Evolutionary conservation across 2,797 vertebrate species (phyloP), one percentile per base, ranked within the genome.

Genomic region (Thripadectes ignobilis): DNA sequence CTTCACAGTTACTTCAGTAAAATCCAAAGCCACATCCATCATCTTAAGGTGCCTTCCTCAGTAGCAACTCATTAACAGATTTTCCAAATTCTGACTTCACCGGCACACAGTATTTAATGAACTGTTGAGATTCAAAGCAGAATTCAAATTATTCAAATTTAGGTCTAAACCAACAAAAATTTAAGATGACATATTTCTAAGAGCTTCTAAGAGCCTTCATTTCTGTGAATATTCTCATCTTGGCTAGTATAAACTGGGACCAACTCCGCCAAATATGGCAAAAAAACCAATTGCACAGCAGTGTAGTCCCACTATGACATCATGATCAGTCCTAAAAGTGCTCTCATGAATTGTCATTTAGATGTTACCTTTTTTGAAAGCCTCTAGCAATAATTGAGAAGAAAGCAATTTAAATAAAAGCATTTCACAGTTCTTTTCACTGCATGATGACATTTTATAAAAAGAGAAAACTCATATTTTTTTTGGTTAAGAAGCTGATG

Each of bases 41-140:
- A 71, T 48, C 13, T 71, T 92, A 72, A 66, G 43, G 29, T 77
- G 27, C 15, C 38, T 92, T 89, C 65, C 39, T 22, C 34, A 80
- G 3, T 0, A 76, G 57, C 54, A 82, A 24, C 45, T 87, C 61
- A 51, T 76, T 75, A 95, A 58, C 57, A 68, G 68, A 83, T 91
- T 91, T 87, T 89, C 80, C 71, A 91, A 82, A 89, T 85, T 87
- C 82, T 89, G 63, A 67, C 30, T 90, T 89, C 71, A 46, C 5
- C 69, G 57, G 29, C 75, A 84, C 36, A 22, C 38, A 17, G 34
- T 41, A 57, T 58, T 93, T 81, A 76, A 82, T 85, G 83, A 94
- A 79, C 55, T 85, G 63, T 29, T 85, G 59, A 79, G 48, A 91
- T 82, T 85, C 80, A 95, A 95, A 95, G 77, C 39, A 89, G 46